These are phyloP conservation scores for Xylota sylvarum DNA, from an alignment of 2,888 invertebrate species.

Conservation along the genomic window DNA sequence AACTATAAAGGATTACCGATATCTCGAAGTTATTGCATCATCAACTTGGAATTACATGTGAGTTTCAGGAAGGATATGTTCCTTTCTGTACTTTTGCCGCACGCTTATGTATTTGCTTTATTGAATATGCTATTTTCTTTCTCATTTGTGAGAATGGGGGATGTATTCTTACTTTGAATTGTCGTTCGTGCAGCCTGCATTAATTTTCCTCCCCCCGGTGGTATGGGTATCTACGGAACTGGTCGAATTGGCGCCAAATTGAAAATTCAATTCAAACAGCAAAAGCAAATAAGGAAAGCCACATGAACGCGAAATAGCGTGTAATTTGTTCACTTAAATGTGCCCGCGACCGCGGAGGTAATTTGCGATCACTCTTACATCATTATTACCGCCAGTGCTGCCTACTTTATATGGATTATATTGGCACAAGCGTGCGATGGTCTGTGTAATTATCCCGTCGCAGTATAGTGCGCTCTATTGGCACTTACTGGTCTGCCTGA, in stretches of 20 bases:
- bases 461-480: constrained; percentile 23
- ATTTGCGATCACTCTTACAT: constrained; percentile 45
- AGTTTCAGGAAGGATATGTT: background rate
- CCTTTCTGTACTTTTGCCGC: background rate
- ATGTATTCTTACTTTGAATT: background rate
- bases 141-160: background rate
- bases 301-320: constrained; percentile 32
- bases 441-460: constrained; percentile 32
- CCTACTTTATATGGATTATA: constrained; percentile 15
- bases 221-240: background rate
- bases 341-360: constrained; percentile 37
- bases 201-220: background rate
- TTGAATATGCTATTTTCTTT: background rate
- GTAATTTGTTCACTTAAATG: constrained; percentile 46
- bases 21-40: too few species aligned
- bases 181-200: constrained; percentile 5
- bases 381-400: constrained; percentile 24
- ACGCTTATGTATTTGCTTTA: background rate
- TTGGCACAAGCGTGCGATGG: constrained; percentile 18
- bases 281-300: constrained; percentile 42
- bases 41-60: background rate
- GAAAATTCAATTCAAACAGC: constrained; percentile 19
- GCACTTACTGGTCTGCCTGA: constrained; percentile 6
- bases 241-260: constrained; percentile 16
- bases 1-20: too few species aligned